Conservation (phyloP, 2,888 invertebrate genomes). For the Theristus sp. region DNA sequence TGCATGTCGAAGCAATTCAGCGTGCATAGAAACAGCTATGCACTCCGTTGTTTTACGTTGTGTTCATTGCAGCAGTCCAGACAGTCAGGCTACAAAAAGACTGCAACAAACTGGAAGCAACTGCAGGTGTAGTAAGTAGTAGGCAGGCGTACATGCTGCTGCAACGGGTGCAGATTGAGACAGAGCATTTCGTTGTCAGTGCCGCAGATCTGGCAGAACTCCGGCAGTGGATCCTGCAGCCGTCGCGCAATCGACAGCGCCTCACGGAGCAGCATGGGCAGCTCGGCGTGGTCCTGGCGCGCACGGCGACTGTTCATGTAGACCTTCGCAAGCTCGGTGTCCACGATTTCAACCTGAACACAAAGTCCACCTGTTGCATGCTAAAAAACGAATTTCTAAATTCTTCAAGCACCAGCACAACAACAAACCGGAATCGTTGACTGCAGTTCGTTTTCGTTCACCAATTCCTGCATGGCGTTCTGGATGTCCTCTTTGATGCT, state of each 20-base stretch:
- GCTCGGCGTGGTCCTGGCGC: slow-evolving; percentile 41
- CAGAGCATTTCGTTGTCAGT: slow-evolving; percentile 89
- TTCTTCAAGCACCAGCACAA: neutral
- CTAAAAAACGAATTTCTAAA: no score
- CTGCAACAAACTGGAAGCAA: no score
- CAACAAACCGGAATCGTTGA: slow-evolving; percentile 47
- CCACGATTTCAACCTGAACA: slow-evolving; percentile 67
- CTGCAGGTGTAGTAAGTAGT: no score
- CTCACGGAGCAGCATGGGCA: slow-evolving; percentile 69
- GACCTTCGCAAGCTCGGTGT: slow-evolving; percentile 75
- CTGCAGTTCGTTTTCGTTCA: slow-evolving; percentile 53
- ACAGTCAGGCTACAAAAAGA: no score
- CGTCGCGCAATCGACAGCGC: slow-evolving; percentile 78
- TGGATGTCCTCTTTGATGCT: slow-evolving; percentile 37
- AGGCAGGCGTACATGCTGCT: no score
- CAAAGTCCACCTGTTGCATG: no score
- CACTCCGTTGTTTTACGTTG: no score
- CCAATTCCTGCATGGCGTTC: slow-evolving; percentile 10
- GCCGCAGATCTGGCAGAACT: slow-evolving; percentile 85
- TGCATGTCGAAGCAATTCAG: no score
- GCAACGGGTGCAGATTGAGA: slow-evolving; percentile 67
- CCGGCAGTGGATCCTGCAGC: slow-evolving; percentile 82
- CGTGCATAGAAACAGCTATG: no score
- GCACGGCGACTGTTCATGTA: slow-evolving; percentile 61
- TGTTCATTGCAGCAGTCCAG: no score